Evolutionary conservation across 1,140 invertebrate species (phyloP), one percentile per base, ranked within the genome.

Genomic region (Psix sp.): DNA sequence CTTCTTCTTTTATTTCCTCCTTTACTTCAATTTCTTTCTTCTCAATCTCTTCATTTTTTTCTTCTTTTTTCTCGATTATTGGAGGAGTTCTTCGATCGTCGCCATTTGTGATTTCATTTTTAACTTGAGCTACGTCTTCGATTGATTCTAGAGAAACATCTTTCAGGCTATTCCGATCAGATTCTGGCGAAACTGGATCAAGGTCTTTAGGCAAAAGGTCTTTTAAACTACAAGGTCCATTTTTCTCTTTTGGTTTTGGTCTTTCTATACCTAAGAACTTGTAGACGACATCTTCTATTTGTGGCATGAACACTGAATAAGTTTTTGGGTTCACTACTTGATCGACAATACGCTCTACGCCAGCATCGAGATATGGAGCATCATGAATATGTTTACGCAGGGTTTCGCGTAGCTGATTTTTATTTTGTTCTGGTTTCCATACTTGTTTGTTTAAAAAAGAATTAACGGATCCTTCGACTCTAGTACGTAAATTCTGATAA

Each of bases 321-420:
- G 97, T 93, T 88, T 97, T 97, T 2, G 95, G 95, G 86, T 97
- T 96, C 0, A 98, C 95, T 0, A 97, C 95, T 89, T 98, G 96
- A 84, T 98, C 95, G 0, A 98, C 95, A 62, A 98, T 96, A 73
- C 96, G 90, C 82, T 97, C 95, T 3, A 98, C 93, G 14, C 96
- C 96, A 57, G 91, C 81, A 39, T 89, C 87, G 5, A 88, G 86
- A 18, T 86, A 87, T 3, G 86, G 78, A 4, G 82, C 84, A 5
- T 97, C 95, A 48, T 94, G 90, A 38, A 98, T 94, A 80, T 97
- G 94, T 82, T 95, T 95, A 24, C 96, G 88, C 0, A 98, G 88
- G 66, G 92, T 94, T 81, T 98, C 96, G 62, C 97, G 88, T 0
- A 98, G 81, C 81, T 97, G 95, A 81, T 97, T 97, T 85, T 98